Percentiles rank a stretch among this genome's conserved stretches.
These are phyloP conservation scores for Andrena camellia DNA, from an alignment of 2,888 invertebrate genomes.

Conservation along the genomic window DNA sequence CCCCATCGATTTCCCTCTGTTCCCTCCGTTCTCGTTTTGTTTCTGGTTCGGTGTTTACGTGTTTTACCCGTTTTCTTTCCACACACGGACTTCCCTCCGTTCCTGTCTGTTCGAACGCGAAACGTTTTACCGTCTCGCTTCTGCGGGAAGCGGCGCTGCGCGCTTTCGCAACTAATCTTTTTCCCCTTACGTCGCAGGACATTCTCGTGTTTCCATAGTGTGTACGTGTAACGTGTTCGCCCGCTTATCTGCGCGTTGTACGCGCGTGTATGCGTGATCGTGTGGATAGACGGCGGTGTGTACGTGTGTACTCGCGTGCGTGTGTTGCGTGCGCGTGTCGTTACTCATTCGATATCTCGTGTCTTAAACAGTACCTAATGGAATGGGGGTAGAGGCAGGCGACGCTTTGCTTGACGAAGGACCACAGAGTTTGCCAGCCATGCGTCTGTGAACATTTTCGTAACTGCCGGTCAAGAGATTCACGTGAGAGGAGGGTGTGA, in stretches of 20 bases:
- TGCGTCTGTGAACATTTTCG: slow-evolving; percentile 85
- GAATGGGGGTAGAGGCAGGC: slow-evolving; percentile 85
- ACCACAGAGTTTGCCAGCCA: slow-evolving; percentile 85
- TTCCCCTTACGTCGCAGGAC: slow-evolving; percentile 53
- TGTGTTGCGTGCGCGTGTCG: slow-evolving; percentile 50
- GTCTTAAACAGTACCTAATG: slow-evolving; percentile 83
- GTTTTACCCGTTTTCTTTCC: slow-evolving; percentile 61
- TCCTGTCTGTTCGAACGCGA: slow-evolving; percentile 66
- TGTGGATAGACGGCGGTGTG: background rate
- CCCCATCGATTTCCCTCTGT: slow-evolving; percentile 53
- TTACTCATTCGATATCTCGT: slow-evolving; percentile 60
- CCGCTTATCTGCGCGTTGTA: background rate
- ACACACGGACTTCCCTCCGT: slow-evolving; percentile 57
- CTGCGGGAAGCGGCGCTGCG: slow-evolving; percentile 54
- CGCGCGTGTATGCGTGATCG: slow-evolving; percentile 4
- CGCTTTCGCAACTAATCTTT: slow-evolving; percentile 56
- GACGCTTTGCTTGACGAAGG: slow-evolving; percentile 85
- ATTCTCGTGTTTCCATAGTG: slow-evolving; percentile 30
- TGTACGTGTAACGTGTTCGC: slow-evolving; percentile 29
- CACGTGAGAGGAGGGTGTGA: slow-evolving; percentile 58
- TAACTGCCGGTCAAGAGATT: slow-evolving; percentile 81
- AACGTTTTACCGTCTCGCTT: slow-evolving; percentile 26
- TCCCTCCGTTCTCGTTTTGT: slow-evolving; percentile 46
- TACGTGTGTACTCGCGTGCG: background rate
- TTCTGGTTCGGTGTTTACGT: slow-evolving; percentile 56